Conservation (phyloP, 2,113 vertebrate species). For the Spea bombifrons region DNA sequence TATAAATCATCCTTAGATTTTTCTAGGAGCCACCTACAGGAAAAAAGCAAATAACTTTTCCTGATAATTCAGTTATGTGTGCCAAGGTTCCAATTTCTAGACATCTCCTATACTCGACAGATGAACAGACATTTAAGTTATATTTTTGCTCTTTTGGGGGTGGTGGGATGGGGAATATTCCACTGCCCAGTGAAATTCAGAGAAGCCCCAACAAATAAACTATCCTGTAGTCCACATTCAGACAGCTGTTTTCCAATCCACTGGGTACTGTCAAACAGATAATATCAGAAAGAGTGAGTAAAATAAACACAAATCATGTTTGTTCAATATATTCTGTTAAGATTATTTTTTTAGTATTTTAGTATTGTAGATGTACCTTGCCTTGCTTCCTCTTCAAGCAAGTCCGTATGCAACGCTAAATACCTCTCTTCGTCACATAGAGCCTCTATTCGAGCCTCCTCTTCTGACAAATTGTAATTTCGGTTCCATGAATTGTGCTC, state of each 20-base stretch:
- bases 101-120: neutral
- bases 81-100: conserved; percentile 24
- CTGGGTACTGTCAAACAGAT: conserved; percentile 79
- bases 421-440: conserved; percentile 98
- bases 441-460: conserved; percentile 93
- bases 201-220: conserved; percentile 76
- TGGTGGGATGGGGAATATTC: conserved; percentile 55
- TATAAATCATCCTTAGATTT: neutral
- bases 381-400: conserved; percentile 97
- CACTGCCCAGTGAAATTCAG: conserved; percentile 73
- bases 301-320: conserved; percentile 67
- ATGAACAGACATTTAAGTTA: no score
- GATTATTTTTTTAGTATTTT: conserved; percentile 49
- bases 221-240: conserved; percentile 81
- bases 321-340: conserved; percentile 50
- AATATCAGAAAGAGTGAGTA: conserved; percentile 84
- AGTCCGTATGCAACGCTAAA: conserved; percentile 98
- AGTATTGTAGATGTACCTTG: conserved; percentile 79
- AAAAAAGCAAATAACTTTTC: conserved; percentile 57
- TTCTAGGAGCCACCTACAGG: conserved; percentile 34
- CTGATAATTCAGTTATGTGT: conserved; percentile 60
- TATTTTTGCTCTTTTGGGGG: neutral
- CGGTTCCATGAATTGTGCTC: conserved; percentile 93
- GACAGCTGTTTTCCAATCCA: conserved; percentile 78
- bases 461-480: conserved; percentile 93